These are phyloP conservation scores for Chrysolina oricalcia DNA, from an alignment of 2,888 invertebrate genomes.

Conservation along the genomic window DNA sequence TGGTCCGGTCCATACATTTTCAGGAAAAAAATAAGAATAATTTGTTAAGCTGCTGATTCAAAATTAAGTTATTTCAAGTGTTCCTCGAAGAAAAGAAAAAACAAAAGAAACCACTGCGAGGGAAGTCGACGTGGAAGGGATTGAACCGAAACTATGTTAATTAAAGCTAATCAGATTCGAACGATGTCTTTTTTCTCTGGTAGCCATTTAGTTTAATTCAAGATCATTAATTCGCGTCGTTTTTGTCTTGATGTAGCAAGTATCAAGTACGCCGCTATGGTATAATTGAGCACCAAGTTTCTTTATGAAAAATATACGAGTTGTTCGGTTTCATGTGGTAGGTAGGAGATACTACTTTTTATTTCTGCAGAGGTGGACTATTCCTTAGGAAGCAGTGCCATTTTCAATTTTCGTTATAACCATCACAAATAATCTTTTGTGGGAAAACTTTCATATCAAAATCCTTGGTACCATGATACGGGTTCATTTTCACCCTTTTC, in stretches of 20 bases:
- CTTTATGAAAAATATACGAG: slow-evolving; percentile 53
- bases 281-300: slow-evolving; percentile 58
- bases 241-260: slow-evolving; percentile 54
- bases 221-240: slow-evolving; percentile 61
- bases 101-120: slow-evolving; percentile 36
- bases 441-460: no score
- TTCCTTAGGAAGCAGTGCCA: no score
- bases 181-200: slow-evolving; percentile 60
- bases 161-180: slow-evolving; percentile 64
- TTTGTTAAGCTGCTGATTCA: neutral
- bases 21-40: neutral
- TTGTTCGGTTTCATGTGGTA: slow-evolving; percentile 46
- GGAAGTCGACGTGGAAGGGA: slow-evolving; percentile 45
- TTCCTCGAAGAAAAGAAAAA: slow-evolving; percentile 30
- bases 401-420: no score
- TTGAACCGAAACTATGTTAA: slow-evolving; percentile 60
- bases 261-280: slow-evolving; percentile 55
- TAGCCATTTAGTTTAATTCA: slow-evolving; percentile 60
- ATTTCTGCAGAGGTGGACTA: neutral
- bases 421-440: no score
- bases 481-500: no score
- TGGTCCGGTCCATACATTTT: neutral
- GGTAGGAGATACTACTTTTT: slow-evolving; percentile 10
- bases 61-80: slow-evolving; percentile 41
- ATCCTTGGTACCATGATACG: no score